phyloP scores from a whole-genome alignment of 2,888 invertebrate genomes.

The Malacosoma neustria region DNA sequence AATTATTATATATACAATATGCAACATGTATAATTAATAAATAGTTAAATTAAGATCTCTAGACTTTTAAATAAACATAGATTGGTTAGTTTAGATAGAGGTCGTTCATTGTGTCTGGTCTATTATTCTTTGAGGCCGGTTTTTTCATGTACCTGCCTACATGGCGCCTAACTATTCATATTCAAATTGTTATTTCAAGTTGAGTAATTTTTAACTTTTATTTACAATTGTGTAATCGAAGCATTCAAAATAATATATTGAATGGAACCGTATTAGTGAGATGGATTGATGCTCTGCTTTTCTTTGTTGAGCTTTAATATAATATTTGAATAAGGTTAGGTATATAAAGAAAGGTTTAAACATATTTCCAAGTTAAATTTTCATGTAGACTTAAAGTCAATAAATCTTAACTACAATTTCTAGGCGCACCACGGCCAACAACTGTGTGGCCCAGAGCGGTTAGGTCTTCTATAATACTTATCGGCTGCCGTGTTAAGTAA shows the following conservation, averaged over 20 bases:
- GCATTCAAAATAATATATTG: slow-evolving; percentile 42
- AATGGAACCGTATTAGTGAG: slow-evolving; percentile 40
- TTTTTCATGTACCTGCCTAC: slow-evolving; percentile 69
- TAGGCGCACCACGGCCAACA: too few species aligned
- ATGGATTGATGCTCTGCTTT: slow-evolving; percentile 39
- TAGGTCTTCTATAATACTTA: too few species aligned
- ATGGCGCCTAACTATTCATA: slow-evolving; percentile 72
- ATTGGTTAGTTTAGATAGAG: slow-evolving; percentile 54
- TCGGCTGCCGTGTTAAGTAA: too few species aligned
- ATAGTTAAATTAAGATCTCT: slow-evolving; percentile 43
- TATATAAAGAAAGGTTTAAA: not conserved
- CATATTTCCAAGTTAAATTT: too few species aligned
- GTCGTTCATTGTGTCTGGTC: slow-evolving; percentile 66
- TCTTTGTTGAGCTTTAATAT: slow-evolving; percentile 5
- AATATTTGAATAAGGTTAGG: not conserved
- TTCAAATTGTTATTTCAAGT: slow-evolving; percentile 64
- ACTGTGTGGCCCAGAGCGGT: too few species aligned
- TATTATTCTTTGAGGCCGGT: slow-evolving; percentile 65
- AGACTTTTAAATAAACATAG: slow-evolving; percentile 63
- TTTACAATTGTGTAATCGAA: slow-evolving; percentile 64
- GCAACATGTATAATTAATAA: too few species aligned
- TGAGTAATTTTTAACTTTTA: slow-evolving; percentile 66
- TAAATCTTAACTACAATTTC: too few species aligned
- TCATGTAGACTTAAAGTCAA: too few species aligned
- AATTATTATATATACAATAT: too few species aligned